phyloP scores from a whole-genome alignment of 2,888 invertebrate species.

The Drosophila formosana region DNA sequence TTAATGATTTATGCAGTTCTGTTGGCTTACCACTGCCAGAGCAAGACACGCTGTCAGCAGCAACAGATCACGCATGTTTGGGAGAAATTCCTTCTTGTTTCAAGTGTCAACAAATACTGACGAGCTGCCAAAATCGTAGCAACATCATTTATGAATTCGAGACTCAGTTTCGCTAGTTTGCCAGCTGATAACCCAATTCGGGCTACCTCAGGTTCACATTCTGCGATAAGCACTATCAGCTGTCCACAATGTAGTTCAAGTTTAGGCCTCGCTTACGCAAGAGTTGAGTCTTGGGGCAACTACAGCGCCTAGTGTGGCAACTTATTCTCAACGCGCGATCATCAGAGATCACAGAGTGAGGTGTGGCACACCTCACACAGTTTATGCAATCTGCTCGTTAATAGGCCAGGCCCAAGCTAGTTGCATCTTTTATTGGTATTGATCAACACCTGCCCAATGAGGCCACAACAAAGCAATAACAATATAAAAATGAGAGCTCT shows the following conservation, averaged over 20 bases:
- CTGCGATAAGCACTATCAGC: slow-evolving; percentile 38
- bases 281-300: slow-evolving; percentile 29
- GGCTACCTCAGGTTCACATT: slow-evolving; percentile 49
- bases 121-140: slow-evolving; percentile 47
- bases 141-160: slow-evolving; percentile 14
- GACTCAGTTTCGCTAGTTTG: neutral
- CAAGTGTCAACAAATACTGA: slow-evolving; percentile 63
- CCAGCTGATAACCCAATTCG: slow-evolving; percentile 61
- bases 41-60: slow-evolving; percentile 34
- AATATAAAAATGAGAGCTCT: slow-evolving; percentile 16
- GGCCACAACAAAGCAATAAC: slow-evolving; percentile 44
- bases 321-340: slow-evolving; percentile 44
- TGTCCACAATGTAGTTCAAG: slow-evolving; percentile 60
- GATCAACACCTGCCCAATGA: slow-evolving; percentile 74
- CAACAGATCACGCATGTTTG: slow-evolving; percentile 43
- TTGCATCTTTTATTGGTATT: slow-evolving; percentile 62
- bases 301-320: neutral
- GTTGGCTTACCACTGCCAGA: slow-evolving; percentile 42
- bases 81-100: slow-evolving; percentile 42
- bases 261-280: slow-evolving; percentile 56
- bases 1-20: too few relatives aligned
- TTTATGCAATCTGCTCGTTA: slow-evolving; percentile 55
- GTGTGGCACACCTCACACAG: slow-evolving; percentile 14
- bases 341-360: neutral
- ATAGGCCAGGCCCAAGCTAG: slow-evolving; percentile 54